Percentiles rank a stretch among this genome's conserved stretches.
Conservation (phyloP, 2,113 vertebrate species). For the Glareola pratincola region DNA sequence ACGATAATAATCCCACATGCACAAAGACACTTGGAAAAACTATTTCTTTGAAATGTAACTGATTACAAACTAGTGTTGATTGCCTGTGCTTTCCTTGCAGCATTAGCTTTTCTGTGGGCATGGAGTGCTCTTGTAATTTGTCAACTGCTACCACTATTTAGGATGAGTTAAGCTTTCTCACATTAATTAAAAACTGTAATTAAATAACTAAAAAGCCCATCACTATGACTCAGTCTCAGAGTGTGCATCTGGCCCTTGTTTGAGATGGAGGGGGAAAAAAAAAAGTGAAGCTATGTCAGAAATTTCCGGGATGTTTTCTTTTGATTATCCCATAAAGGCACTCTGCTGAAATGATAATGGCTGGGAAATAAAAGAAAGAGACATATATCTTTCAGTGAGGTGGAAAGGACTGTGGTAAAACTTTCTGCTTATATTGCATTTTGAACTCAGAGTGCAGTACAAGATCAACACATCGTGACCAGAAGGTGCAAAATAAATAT, state of each 20-base stretch:
- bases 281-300: constrained; percentile 1
- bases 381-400: background rate
- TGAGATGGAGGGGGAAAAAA: background rate
- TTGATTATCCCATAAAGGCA: constrained; percentile 19
- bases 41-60: constrained; percentile 25
- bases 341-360: background rate
- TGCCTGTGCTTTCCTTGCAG: background rate
- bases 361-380: background rate
- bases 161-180: constrained; percentile 24
- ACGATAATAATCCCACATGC: background rate
- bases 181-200: constrained; percentile 31
- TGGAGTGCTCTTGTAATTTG: background rate
- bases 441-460: background rate
- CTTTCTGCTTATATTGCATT: background rate
- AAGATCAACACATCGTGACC: background rate
- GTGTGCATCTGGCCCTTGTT: constrained; percentile 16
- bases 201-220: background rate
- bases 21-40: constrained; percentile 3
- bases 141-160: background rate
- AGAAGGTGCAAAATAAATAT: background rate
- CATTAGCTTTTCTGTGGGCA: background rate
- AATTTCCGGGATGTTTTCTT: constrained; percentile 39
- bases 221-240: background rate
- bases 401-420: background rate
- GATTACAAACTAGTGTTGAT: background rate